Evolutionary conservation across 2,797 vertebrate species (phyloP).

Genomic region (Hafferia zeledoni): DNA sequence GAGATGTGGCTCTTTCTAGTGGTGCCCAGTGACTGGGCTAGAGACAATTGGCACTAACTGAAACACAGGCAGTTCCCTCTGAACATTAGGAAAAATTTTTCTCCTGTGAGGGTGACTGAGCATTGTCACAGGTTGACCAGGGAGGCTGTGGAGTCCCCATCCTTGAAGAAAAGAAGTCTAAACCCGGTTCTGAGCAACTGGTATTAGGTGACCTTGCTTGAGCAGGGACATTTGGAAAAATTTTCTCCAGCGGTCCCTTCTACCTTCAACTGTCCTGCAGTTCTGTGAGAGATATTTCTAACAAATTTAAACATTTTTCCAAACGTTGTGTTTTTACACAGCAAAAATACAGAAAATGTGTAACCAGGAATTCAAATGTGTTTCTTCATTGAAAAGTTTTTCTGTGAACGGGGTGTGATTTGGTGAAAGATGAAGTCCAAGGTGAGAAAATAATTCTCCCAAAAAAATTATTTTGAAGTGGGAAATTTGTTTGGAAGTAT

Average conservation of each 20-base stretch:
- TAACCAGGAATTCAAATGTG: not conserved
- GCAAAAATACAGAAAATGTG: not conserved
- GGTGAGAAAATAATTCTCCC: not conserved
- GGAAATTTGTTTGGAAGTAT: not conserved
- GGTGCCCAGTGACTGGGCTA: not conserved
- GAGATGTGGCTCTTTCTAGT: not conserved
- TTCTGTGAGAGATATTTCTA: not conserved
- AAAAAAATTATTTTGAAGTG: not conserved
- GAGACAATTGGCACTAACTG: not conserved
- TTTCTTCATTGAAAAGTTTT: not conserved
- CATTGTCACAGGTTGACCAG: not conserved
- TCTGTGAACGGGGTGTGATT: not conserved
- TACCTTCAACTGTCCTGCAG: not conserved
- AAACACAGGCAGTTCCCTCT: not conserved
- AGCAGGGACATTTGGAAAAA: not conserved
- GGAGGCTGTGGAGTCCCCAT: too few species aligned
- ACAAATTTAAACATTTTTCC: not conserved
- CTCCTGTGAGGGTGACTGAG: not conserved
- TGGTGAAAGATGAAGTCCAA: not conserved
- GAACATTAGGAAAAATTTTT: not conserved
- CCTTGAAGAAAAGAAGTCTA: not conserved
- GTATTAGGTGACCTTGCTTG: not conserved
- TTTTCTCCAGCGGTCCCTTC: not conserved
- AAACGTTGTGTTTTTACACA: not conserved
- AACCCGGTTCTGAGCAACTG: accelerated